These are phyloP conservation scores for Salticus scenicus DNA, from an alignment of 2,888 invertebrate species.

Conservation along the genomic window DNA sequence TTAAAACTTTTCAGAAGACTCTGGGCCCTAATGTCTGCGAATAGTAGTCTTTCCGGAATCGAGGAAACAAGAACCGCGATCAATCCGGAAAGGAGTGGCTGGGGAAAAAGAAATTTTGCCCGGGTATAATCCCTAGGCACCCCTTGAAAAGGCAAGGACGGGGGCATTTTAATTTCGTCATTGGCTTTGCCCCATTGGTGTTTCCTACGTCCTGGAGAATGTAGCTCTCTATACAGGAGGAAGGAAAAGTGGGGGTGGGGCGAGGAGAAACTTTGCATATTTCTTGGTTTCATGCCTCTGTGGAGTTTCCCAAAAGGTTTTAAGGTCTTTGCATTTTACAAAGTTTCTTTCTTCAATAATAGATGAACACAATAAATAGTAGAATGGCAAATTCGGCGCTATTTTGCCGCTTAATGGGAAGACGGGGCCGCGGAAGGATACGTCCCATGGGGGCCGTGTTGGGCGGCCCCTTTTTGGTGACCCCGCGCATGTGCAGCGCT, in stretches of 20 bases:
- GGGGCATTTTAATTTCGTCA: constrained; percentile 61
- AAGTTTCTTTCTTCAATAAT: constrained; percentile 68
- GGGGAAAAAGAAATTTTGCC: constrained; percentile 60
- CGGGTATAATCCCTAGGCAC: constrained; percentile 42
- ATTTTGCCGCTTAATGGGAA: constrained; percentile 48
- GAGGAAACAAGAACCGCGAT: constrained; percentile 48
- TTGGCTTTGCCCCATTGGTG: constrained; percentile 48
- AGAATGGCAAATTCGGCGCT: constrained; percentile 61
- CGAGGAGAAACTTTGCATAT: constrained; percentile 56
- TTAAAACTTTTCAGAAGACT: constrained; percentile 48
- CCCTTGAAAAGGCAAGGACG: constrained; percentile 25
- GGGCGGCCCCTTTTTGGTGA: constrained; percentile 27
- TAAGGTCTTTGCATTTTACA: constrained; percentile 17
- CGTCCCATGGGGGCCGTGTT: constrained; percentile 35
- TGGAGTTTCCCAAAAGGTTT: constrained; percentile 27
- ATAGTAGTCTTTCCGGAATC: neutral
- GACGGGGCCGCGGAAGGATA: constrained; percentile 33
- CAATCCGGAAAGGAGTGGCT: constrained; percentile 54
- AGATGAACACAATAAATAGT: constrained; percentile 68
- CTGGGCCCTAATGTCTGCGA: neutral
- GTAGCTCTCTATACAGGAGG: neutral
- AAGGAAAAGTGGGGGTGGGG: neutral
- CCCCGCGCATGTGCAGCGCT: constrained; percentile 36
- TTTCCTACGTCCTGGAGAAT: constrained; percentile 28
- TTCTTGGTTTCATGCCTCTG: constrained; percentile 45